These are phyloP conservation scores for Eidolon helvum DNA, from an alignment of 2,113 vertebrate genomes.

Conservation along the genomic window DNA sequence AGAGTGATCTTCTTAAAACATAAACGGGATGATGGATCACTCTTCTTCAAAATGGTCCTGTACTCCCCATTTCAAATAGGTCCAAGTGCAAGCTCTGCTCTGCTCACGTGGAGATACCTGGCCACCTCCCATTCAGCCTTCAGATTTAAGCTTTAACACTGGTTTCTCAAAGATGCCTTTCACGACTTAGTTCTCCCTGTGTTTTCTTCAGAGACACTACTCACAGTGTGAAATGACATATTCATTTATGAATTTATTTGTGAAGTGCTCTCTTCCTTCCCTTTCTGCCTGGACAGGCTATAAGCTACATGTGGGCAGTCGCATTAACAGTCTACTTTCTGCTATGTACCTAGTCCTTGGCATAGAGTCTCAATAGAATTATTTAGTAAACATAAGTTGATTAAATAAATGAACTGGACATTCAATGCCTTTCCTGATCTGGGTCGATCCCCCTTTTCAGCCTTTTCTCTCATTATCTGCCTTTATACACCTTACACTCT, in stretches of 20 bases:
- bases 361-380: background rate
- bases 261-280: background rate
- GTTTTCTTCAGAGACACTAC: background rate
- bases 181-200: background rate
- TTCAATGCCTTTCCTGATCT: background rate
- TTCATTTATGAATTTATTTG: background rate
- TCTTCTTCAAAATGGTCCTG: background rate
- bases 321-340: background rate
- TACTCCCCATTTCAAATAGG: fast-evolving
- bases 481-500: background rate
- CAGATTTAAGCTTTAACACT: background rate
- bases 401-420: background rate
- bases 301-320: background rate
- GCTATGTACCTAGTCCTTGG: background rate
- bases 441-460: background rate
- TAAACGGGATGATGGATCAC: background rate
- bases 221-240: background rate
- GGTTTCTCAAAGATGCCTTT: background rate
- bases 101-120: fast-evolving
- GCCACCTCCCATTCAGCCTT: background rate
- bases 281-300: background rate
- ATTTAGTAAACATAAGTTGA: background rate
- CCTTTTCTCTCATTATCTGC: background rate
- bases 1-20: background rate
- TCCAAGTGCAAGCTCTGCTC: background rate